These are phyloP conservation scores for Unio delphinus DNA, from an alignment of 2,888 invertebrate species.

Conservation along the genomic window DNA sequence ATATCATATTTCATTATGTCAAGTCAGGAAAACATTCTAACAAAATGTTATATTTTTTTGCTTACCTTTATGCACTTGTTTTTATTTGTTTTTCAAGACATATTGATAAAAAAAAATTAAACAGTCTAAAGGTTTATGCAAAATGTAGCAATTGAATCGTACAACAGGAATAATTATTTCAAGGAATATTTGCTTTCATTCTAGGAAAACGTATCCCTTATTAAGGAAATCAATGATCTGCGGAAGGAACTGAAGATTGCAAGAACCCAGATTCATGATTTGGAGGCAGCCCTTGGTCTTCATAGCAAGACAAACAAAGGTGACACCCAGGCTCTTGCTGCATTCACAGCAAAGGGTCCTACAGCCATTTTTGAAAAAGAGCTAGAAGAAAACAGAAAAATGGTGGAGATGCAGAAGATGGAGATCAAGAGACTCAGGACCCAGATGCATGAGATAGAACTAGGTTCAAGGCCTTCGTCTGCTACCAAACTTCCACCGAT, in stretches of 20 bases:
- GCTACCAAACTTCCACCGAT: constrained; percentile 51
- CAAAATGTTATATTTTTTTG: background rate
- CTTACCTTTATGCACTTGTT: background rate
- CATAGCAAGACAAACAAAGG: constrained; percentile 64
- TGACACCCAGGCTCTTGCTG: constrained; percentile 50
- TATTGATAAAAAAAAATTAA: too few species aligned
- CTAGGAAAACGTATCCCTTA: constrained; percentile 83
- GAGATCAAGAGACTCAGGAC: constrained; percentile 71
- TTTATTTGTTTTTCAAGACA: background rate
- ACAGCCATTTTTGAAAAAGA: constrained; percentile 77
- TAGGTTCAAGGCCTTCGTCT: constrained; percentile 49
- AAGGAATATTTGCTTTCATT: constrained; percentile 54
- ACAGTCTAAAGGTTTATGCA: background rate
- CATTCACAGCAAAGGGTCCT: constrained; percentile 56
- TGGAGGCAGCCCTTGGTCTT: constrained; percentile 77
- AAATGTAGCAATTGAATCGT: background rate
- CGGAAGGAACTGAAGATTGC: constrained; percentile 80
- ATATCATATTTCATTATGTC: too few species aligned
- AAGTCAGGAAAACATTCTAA: too few species aligned
- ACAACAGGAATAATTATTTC: background rate
- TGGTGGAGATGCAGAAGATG: constrained; percentile 72
- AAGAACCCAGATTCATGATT: constrained; percentile 79
- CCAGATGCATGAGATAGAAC: constrained; percentile 56
- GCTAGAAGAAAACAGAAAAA: constrained; percentile 75
- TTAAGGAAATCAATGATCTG: constrained; percentile 84